Evolutionary conservation across 2,888 invertebrate species (phyloP).

Genomic region (Ophion slaviceki): DNA sequence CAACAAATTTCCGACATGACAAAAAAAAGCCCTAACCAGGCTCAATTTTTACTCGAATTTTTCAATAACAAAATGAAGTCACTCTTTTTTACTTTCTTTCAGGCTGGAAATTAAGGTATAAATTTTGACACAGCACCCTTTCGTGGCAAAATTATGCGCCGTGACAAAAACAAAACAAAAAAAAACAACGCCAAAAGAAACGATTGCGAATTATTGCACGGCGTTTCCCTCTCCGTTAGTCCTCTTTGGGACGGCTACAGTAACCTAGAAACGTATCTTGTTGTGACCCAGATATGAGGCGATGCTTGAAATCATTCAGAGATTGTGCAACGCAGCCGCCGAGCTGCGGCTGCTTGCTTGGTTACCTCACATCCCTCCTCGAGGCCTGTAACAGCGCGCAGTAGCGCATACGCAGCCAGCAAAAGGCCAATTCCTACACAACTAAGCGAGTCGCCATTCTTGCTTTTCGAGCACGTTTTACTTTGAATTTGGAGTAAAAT

Average conservation of each 20-base stretch:
- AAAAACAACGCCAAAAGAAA: constrained; percentile 18
- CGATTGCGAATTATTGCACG: constrained; percentile 58
- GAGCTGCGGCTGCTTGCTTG: constrained; percentile 68
- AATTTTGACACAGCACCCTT: constrained; percentile 33
- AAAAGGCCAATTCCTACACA: constrained; percentile 59
- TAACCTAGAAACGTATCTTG: constrained; percentile 84
- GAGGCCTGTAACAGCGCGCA: constrained; percentile 55
- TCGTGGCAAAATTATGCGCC: constrained; percentile 32
- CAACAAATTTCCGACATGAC: no score
- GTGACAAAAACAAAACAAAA: constrained; percentile 18
- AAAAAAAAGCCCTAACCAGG: background rate
- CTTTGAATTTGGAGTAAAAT: background rate
- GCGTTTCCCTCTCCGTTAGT: constrained; percentile 20
- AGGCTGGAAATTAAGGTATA: background rate
- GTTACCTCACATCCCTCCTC: constrained; percentile 81
- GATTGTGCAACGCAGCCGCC: constrained; percentile 82
- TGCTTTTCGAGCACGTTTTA: constrained; percentile 5
- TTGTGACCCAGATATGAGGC: constrained; percentile 84
- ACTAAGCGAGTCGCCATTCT: constrained; percentile 24
- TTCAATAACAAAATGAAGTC: background rate
- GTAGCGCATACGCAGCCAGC: constrained; percentile 42
- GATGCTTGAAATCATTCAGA: constrained; percentile 84
- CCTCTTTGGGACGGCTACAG: constrained; percentile 81
- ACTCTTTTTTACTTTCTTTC: background rate
- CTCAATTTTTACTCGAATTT: background rate